Evolutionary conservation across 1,140 invertebrate species (phyloP).

Genomic region (Philotrypesis tridentata): DNA sequence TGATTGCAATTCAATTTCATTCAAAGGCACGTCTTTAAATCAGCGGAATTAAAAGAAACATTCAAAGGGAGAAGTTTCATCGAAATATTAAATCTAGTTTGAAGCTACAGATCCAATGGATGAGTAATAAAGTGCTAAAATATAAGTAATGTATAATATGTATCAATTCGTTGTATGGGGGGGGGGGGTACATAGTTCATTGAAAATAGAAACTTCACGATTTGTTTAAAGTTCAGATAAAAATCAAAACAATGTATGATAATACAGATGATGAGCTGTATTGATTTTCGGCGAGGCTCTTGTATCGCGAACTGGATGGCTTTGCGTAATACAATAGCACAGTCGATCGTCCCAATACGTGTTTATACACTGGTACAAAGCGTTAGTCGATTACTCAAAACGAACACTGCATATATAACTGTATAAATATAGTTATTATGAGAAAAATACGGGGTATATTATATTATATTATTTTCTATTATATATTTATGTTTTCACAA

Average conservation of each 20-base stretch:
- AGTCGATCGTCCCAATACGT: background rate
- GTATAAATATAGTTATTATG: background rate
- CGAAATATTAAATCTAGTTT: background rate
- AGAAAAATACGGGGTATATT: no score
- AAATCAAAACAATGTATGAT: no score
- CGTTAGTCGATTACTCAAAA: background rate
- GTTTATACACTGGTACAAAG: background rate
- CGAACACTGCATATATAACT: background rate
- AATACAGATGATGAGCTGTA: background rate
- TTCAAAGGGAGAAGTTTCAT: background rate
- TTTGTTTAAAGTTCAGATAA: background rate
- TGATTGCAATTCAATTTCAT: conserved; percentile 8
- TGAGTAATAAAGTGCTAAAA: background rate
- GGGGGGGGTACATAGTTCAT: no score
- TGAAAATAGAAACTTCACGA: no score
- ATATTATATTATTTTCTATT: no score
- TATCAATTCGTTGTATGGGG: no score
- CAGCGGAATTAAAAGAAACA: conserved; percentile 3
- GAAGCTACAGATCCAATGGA: background rate
- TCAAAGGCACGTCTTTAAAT: conserved; percentile 2
- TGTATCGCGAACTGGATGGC: background rate
- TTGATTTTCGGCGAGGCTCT: background rate
- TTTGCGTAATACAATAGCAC: background rate
- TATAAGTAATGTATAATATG: background rate
- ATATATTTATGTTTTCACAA: no score